A percentile compares a stretch with the other conserved stretches of the same genome.
Conservation (phyloP, 2,113 vertebrate genomes). For the Dunckerocampus dactyliophorus region DNA sequence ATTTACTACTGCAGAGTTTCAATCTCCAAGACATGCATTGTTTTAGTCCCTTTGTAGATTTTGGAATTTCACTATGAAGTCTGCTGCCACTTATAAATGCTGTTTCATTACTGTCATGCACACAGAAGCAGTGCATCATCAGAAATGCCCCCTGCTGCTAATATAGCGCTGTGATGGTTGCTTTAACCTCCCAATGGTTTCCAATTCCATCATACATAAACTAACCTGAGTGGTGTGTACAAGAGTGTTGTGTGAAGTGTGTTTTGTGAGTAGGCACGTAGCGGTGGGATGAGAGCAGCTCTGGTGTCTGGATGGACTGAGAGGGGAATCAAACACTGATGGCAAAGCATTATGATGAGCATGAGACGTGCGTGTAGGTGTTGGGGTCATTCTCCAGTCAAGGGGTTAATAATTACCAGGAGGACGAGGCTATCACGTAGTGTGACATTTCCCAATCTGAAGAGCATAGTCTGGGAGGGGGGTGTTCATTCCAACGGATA, state of each 20-base stretch:
- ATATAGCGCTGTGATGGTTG: neutral
- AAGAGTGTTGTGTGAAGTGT: conserved; percentile 28
- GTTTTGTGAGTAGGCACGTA: conserved; percentile 39
- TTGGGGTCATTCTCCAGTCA: conserved; percentile 51
- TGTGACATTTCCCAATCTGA: conserved; percentile 48
- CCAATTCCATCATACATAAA: conserved; percentile 1
- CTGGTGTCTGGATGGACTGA: conserved; percentile 42
- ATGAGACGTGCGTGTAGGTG: conserved; percentile 30
- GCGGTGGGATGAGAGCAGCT: conserved; percentile 43
- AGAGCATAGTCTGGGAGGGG: conserved; percentile 33
- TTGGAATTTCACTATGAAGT: too few relatives aligned
- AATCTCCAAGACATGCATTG: too few relatives aligned
- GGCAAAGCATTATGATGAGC: conserved; percentile 45
- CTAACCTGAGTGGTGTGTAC: conserved; percentile 7
- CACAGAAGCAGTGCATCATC: neutral
- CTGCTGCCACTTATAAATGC: neutral
- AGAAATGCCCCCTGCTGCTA: neutral
- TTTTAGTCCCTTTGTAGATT: too few relatives aligned
- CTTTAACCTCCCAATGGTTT: neutral
- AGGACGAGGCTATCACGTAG: conserved; percentile 53
- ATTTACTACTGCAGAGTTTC: too few relatives aligned
- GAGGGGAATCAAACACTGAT: conserved; percentile 45
- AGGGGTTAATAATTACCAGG: conserved; percentile 62
- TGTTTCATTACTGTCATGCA: too few relatives aligned
- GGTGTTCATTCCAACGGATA: conserved; percentile 61